Base-by-base conservation (phyloP, 2,797 vertebrate species). In the Leptodactylus fallax region DNA sequence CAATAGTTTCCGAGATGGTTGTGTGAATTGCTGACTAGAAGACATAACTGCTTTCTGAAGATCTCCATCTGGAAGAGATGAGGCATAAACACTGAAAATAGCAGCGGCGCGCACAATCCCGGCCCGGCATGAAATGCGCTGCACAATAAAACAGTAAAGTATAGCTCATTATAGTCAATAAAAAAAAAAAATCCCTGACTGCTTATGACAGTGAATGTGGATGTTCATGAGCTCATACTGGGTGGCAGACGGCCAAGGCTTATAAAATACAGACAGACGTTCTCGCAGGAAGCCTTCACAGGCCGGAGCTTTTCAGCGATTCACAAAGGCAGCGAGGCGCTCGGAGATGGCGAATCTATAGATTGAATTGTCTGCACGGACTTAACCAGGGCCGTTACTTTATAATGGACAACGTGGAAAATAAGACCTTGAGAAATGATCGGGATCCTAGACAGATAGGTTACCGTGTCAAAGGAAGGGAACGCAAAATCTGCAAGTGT, bases 61-160 rank as follows among this genome's bases (percentile, higher is more conserved):
- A 19, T 14, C 53, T 81, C 55, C 79, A 87, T 87, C 86, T 87
- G 86, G 79, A 76, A 63, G n/a, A 60, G 7, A 53, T 80, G 60
- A 77, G 72, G 47, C 17, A 53, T 36, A 78, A 63, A 87, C 61
- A 21, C 71, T 78, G 80, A 21, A 56, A 83, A 87, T 83, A 25
- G 71, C 72, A 67, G 0, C 67, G 61, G 23, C 7, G 56, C 79
- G 12, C 65, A 74, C 27, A n/a, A 49, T 80, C 45, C 14, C 55
- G 51, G 11, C 85, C 17, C 53, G 19, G 85, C 85, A 65, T 51
- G 21, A 55, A 79, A 86, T 81, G 85, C 16, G 23, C 55, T 47
- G 45, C 55, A 58, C 51, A 87, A 71, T 47, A 53, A 82, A 74
- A 49, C 79, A 23, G 79, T 76, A 27, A 87, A 82, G 58, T 63